Percentiles rank a stretch among this genome's conserved stretches.
phyloP scores from a whole-genome alignment of 2,888 invertebrate genomes.

The Trichopoda pennipes region DNA sequence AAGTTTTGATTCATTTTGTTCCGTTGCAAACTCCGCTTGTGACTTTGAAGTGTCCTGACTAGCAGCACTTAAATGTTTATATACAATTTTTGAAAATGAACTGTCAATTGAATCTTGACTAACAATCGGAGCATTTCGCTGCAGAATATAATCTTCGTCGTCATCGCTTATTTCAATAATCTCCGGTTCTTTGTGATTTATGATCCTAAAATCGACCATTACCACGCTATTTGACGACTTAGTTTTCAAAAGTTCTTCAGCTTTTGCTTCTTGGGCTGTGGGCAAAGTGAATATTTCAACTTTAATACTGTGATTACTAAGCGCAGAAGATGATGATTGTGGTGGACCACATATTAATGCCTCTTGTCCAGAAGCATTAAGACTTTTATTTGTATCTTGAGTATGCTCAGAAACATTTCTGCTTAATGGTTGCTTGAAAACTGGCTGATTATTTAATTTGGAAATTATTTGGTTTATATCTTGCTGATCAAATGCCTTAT shows the following conservation, averaged over 20 bases:
- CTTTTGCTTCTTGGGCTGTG: not conserved
- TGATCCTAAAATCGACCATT: not conserved
- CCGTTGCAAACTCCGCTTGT: not conserved
- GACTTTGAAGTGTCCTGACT: not conserved
- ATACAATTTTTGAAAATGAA: not conserved
- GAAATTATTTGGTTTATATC: not conserved
- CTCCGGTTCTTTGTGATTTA: not conserved
- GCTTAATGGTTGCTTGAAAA: too few species aligned
- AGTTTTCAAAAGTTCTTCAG: not conserved
- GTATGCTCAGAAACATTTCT: too few species aligned
- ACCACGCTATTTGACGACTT: not conserved
- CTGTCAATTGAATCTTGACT: not conserved
- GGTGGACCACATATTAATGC: not conserved
- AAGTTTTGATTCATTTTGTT: not conserved
- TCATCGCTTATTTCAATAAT: not conserved
- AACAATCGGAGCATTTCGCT: not conserved
- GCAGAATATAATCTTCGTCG: not conserved
- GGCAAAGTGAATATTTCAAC: not conserved
- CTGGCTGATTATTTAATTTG: too few species aligned
- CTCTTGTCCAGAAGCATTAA: not conserved
- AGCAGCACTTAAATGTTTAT: not conserved
- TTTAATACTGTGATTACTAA: not conserved
- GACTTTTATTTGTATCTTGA: too few species aligned
- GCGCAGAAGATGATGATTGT: not conserved
- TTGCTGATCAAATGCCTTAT: not conserved